Evolutionary conservation across 2,113 vertebrate genomes (phyloP), one percentile per base, ranked within the genome.

Genomic region (Lampris incognitus): DNA sequence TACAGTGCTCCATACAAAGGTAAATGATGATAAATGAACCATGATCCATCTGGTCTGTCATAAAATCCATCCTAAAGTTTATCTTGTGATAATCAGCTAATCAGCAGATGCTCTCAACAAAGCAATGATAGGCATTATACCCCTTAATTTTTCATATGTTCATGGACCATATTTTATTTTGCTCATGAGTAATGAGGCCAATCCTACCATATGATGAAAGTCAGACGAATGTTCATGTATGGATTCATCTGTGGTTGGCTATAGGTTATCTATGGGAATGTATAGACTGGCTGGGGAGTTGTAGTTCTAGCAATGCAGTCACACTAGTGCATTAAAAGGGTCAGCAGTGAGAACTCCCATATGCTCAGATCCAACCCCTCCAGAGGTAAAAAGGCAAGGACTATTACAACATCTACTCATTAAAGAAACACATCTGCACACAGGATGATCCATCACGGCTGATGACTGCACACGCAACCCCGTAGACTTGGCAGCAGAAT

Each of bases 61-160:
- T 56, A 72, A 69, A 67, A 88, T 85, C 78, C 66, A 76, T 87
- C 84, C 72, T 85, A 24, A 61, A 79, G 70, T 85, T 83, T 85
- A 82, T 71, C 72, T 4, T 64, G 55, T 71, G 67, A 87, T 86
- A 69, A 91, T 90, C 69, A 82, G 72, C 78, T 75, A 85, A 86
- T 85, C 8, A 37, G 72, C 64, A 68, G 84, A 61, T 59, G 73
- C 66, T 66, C 39, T 51, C 65, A 67, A 85, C 76, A 84, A 91
- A 79, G 78, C 52, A 78, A 89, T 87, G 78, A 83, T 40, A 74
- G 46, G 39, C 24, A 49, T 49, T 38, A 44, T 49, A 55, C 51
- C 51, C 39, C 0, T 54, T 11, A 60, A 79, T 89, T 76, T 41
- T 71, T 89, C 84, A 86, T 59, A 66, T 56, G 55, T 58, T 76